Conservation (phyloP, 2,797 vertebrate species). For the Gambelia wislizenii region DNA sequence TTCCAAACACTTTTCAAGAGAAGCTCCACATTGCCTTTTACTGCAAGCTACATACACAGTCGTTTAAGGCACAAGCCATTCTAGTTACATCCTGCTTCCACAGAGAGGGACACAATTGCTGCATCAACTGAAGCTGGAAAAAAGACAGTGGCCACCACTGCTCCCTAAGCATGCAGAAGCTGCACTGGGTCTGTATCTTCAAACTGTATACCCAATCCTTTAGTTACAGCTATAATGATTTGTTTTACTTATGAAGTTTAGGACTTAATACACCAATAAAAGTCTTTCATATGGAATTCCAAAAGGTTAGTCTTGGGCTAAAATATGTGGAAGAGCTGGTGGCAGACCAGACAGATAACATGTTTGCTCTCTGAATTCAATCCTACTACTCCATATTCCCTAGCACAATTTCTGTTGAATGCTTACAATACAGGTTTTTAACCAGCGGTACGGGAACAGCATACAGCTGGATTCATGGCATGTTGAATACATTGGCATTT, state of each 20-base stretch:
- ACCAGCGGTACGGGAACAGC: not conserved
- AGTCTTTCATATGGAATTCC: not conserved
- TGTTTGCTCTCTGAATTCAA: not conserved
- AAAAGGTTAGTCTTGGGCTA: not conserved
- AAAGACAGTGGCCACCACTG: not conserved
- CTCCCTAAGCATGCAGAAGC: not conserved
- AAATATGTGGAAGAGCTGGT: not conserved
- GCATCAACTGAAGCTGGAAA: not conserved
- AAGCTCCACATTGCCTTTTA: not conserved
- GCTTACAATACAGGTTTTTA: not conserved
- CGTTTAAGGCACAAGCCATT: not conserved
- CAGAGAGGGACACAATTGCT: not conserved
- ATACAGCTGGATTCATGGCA: not conserved
- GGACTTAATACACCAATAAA: not conserved
- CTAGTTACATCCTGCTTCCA: not conserved
- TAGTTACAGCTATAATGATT: not conserved
- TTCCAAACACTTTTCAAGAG: too few species aligned
- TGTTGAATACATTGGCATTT: not conserved
- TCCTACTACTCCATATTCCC: not conserved
- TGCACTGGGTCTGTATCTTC: not conserved
- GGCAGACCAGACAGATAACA: not conserved
- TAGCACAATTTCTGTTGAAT: not conserved
- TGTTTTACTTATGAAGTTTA: not conserved
- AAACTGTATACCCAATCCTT: not conserved
- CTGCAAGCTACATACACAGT: not conserved